These are phyloP conservation scores for Sogatella furcifera DNA, from an alignment of 1,140 invertebrate species.

Conservation along the genomic window DNA sequence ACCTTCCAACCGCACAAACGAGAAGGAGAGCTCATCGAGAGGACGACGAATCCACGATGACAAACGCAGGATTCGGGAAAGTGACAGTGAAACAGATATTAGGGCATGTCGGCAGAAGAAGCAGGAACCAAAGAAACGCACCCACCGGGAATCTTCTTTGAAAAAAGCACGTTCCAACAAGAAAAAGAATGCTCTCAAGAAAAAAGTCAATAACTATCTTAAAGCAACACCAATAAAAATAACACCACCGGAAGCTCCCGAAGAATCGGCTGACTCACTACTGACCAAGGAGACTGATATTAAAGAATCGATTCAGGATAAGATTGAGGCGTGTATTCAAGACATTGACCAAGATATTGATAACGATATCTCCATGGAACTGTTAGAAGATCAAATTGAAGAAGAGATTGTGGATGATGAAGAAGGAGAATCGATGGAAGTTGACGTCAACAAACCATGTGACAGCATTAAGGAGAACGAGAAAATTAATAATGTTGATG, in stretches of 20 bases:
- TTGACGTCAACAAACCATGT: too few species aligned
- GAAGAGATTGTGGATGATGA: not conserved
- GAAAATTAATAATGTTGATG: not conserved
- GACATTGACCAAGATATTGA: not conserved
- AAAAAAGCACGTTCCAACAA: not conserved
- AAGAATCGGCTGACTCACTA: too few species aligned
- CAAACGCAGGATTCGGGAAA: not conserved
- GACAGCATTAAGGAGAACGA: not conserved
- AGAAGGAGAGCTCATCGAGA: not conserved
- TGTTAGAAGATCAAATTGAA: not conserved
- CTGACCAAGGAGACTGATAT: too few species aligned
- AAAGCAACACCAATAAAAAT: too few species aligned
- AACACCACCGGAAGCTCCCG: too few species aligned
- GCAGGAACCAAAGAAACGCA: not conserved
- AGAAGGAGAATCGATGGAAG: too few species aligned
- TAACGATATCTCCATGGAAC: not conserved
- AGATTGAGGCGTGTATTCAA: not conserved
- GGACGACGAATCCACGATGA: not conserved
- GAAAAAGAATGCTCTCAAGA: too few species aligned
- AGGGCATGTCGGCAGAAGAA: not conserved
- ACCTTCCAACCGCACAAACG: not conserved
- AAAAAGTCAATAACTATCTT: too few species aligned
- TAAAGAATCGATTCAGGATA: not conserved
- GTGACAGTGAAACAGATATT: not conserved
- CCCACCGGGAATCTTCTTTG: not conserved